Evolutionary conservation across 2,797 vertebrate genomes (phyloP), one percentile per base, ranked within the genome.

Genomic region (Chelonia mydas): DNA sequence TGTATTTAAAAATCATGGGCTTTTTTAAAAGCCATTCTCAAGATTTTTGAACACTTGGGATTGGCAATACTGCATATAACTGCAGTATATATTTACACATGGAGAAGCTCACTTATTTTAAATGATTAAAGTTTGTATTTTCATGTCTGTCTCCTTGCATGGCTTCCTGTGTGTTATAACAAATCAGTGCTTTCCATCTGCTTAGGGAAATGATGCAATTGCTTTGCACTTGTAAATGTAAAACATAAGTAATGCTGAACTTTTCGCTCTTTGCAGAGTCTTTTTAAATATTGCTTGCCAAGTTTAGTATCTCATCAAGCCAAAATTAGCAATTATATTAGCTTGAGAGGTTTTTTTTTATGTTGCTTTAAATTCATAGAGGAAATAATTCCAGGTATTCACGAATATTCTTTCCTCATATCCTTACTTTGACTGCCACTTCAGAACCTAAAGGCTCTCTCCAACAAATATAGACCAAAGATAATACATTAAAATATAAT

Each of bases 291-390:
- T 25, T 54, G 54, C 54, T 54, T 54, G 54, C 54, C 54, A 54
- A 54, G 41, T 54, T 54, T 54, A 54, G 21, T 54, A 54, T 54
- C 21, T 55, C 31, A 87, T n/a, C 86, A 89, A 86, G 54, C 85
- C 86, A 95, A 95, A 96, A 93, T 94, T 84, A 90, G 87, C 53
- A 90, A 91, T 53, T 88, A 94, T 89, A 80, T 86, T 57, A 92
- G 47, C 19, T 45, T 47, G 21, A 25, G 1, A 41, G 21, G 28
- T 3, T 5, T n/a, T 72, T 82, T 94, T 86, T 74, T 0, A 0
- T 88, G 28, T 84, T 95, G 81, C 33, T 93, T 90, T 90, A 78
- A 83, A 87, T 84, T 93, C 78, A 82, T 57, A 2, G 17, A 49
- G 55, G 53, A 93, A 96, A 93, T 90, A 94, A 86, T 95, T 77